These are phyloP conservation scores for Myotis yumanensis DNA, from an alignment of 2,113 vertebrate species.

Conservation along the genomic window DNA sequence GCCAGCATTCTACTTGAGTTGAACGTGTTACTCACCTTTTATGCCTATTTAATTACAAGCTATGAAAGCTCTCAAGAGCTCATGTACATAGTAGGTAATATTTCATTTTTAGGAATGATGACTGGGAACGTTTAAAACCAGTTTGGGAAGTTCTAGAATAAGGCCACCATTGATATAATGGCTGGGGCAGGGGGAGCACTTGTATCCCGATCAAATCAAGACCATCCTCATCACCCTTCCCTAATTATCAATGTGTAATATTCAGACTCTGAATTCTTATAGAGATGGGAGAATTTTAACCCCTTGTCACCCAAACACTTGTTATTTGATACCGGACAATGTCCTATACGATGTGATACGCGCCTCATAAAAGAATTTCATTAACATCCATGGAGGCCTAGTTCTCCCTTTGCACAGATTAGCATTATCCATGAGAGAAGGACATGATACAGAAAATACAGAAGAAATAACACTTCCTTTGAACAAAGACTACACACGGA, in stretches of 20 bases:
- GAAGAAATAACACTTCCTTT: neutral
- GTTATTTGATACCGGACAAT: neutral
- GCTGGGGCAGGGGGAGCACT: neutral
- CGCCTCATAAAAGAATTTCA: neutral
- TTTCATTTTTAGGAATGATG: slow-evolving; percentile 32
- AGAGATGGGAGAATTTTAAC: neutral
- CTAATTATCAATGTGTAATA: neutral
- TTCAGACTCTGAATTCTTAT: neutral
- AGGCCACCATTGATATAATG: neutral
- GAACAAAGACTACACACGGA: neutral
- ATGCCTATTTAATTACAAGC: slow-evolving; percentile 29
- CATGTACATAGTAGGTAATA: neutral
- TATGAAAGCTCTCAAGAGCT: neutral
- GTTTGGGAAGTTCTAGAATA: neutral
- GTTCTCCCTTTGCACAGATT: neutral
- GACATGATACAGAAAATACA: slow-evolving; percentile 18
- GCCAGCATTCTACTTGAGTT: neutral
- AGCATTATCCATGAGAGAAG: neutral
- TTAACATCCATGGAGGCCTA: neutral
- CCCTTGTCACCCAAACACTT: neutral
- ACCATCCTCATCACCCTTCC: neutral
- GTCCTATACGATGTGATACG: neutral
- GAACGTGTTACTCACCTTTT: slow-evolving; percentile 48
- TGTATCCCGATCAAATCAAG: slow-evolving; percentile 43
- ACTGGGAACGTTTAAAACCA: neutral